These are phyloP conservation scores for Dicaeum eximium DNA, from an alignment of 2,113 vertebrate species.

Conservation along the genomic window DNA sequence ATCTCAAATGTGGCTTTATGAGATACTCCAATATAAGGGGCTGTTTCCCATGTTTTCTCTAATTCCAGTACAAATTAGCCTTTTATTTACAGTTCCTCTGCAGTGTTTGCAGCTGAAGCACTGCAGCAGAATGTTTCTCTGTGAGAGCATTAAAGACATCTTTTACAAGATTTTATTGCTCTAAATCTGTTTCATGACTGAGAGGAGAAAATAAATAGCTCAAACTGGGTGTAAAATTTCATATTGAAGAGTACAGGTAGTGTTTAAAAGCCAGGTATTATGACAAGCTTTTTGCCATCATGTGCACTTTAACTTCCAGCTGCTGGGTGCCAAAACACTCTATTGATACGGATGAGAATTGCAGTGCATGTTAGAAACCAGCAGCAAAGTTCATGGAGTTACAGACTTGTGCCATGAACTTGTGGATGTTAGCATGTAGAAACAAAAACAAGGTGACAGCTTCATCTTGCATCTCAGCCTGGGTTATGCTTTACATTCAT, in stretches of 20 bases:
- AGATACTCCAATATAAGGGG: neutral
- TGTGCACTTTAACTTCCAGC: neutral
- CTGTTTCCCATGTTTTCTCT: neutral
- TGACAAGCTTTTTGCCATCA: neutral
- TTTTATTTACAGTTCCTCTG: slow-evolving; percentile 39
- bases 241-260: neutral
- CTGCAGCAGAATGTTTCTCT: slow-evolving; percentile 12
- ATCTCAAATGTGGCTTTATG: neutral
- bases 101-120: neutral
- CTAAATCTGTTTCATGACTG: neutral
- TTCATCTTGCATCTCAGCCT: neutral
- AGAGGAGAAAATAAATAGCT: neutral
- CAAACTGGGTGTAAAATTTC: neutral
- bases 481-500: neutral
- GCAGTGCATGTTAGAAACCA: neutral
- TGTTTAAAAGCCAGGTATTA: neutral
- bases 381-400: neutral
- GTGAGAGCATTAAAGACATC: neutral
- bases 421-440: neutral
- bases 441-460: neutral
- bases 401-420: neutral
- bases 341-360: neutral
- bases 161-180: neutral
- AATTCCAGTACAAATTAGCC: neutral
- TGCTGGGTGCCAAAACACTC: neutral